Base-by-base conservation (phyloP, 2,797 vertebrate species). In the Chrysocyon brachyurus region DNA sequence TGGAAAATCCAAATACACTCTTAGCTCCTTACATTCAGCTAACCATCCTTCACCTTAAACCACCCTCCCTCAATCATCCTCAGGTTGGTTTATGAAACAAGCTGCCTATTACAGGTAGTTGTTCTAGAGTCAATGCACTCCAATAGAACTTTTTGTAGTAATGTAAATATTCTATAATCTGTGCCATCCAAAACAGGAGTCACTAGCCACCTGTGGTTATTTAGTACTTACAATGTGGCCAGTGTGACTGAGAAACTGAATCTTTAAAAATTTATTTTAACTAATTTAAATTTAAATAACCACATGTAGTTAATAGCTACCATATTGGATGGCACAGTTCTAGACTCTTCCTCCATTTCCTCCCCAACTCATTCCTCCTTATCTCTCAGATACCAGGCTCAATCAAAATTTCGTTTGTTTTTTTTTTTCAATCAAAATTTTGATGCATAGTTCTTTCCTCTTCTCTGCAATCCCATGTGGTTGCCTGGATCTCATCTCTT, bases 401-500 rank as follows among this genome's bases (percentile, higher is more conserved):
- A 28, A 8, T 14, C 63, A 66, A 49, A 46, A 28, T 22, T 24
- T 72, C 28, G 49, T 7, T 7, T n/a, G n/a, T 46, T 46, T 1
- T 8, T 46, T 46, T 46, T 46, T 46, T 46, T 75, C 64, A 28
- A 6, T 14, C 63, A 66, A 49, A 46, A 28, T 22, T 24, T 72
- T 33, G 49, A 72, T 8, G 4, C 26, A 16, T 19, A 90, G 6
- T 56, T 86, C 73, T 66, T 17, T 40, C 14, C 2, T 82, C 52
- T 63, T 64, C 33, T 90, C 33, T 46, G 49, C 31, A 77, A 36
- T 14, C 26, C 22, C 17, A 9, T 2, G 4, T 56, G 19, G 31
- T 46, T 81, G 68, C n/a, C 79, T 90, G 70, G 40, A 89, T 28
- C 19, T 70, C 26, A 12, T 75, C 85, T 82, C 63, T 85, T 73